Evolutionary conservation across 2,797 vertebrate genomes (phyloP), one percentile per base, ranked within the genome.

Genomic region (Morus bassanus): DNA sequence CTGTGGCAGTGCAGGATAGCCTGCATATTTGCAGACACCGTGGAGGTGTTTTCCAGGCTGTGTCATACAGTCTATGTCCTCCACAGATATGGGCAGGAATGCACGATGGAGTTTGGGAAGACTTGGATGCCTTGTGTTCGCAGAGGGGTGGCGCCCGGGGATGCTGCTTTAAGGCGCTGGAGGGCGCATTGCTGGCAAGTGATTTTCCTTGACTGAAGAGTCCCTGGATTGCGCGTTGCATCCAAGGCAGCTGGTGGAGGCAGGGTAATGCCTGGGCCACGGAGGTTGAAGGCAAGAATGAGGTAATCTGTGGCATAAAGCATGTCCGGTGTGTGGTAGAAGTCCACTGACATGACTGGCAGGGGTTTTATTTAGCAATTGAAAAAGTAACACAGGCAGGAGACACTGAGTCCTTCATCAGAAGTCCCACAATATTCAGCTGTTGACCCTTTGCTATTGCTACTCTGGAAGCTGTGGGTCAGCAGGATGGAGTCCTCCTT

Each of bases 1-100:
- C 13, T 0, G 0, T n/a, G 54, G 35, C 72, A 79, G 35, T 82
- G 67, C 37, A 0, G 0, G 33, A 14, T 9, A 43, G 17, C 17
- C 48, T 74, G 51, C 33, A 3, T 25, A 22, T 75, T 56, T 56
- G 35, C 43, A 77, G 80, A 27, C 8, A 12, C 16, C 1, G 1
- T 15, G 13, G 11, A 73, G 43, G 10, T 65, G 54, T 3, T 2
- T 67, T 64, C 39, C 21, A 63, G 59, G 19, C 48, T 64, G 35
- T 53, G 22, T 18, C 43, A 37, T 33, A 72, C 11, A 72, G 39
- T 63, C n/a, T 33, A 2, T 39, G 3, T 27, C 3, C 48, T 68
- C 48, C 56, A 46, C 14, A 46, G 18, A 24, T 13, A 35, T 0
- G 2, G 57, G 33, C 56, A 84, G 60, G 68, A 88, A 70, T 2